Evolutionary conservation across 2,797 vertebrate species (phyloP).

Genomic region (Neopelma chrysocephalum): DNA sequence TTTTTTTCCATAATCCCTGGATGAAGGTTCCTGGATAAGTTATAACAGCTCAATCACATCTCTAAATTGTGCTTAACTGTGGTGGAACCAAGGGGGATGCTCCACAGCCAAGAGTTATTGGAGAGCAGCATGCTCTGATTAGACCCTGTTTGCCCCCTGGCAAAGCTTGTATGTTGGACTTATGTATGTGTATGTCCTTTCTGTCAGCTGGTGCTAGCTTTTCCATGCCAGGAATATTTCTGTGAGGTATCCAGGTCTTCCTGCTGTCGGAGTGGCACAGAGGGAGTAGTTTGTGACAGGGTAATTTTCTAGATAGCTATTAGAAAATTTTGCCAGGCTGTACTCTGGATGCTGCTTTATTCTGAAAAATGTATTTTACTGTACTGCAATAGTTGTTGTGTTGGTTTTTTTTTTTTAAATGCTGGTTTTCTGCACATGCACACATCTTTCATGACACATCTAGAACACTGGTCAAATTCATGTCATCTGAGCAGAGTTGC

Average conservation of each 20-base stretch:
- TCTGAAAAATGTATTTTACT: neutral
- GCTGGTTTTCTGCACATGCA: neutral
- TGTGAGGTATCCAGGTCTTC: neutral
- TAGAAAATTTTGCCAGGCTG: neutral
- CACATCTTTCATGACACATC: neutral
- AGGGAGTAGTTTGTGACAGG: neutral
- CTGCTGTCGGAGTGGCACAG: neutral
- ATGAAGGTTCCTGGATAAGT: neutral
- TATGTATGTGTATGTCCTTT: neutral
- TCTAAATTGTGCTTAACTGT: constrained; percentile 1
- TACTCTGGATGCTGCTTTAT: neutral
- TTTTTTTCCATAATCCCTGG: neutral
- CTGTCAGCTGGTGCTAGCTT: neutral
- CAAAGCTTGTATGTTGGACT: neutral
- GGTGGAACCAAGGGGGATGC: accelerated
- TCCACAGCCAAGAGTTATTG: neutral
- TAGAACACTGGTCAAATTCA: neutral
- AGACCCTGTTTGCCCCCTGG: neutral
- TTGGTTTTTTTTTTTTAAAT: neutral
- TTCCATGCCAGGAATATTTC: neutral
- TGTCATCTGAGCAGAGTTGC: neutral
- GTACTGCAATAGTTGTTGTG: accelerated
- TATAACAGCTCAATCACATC: neutral
- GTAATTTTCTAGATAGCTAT: neutral
- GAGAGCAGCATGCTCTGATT: neutral